These are phyloP conservation scores for Drosophila flavopinicola DNA, from an alignment of 2,888 invertebrate genomes.

Conservation along the genomic window DNA sequence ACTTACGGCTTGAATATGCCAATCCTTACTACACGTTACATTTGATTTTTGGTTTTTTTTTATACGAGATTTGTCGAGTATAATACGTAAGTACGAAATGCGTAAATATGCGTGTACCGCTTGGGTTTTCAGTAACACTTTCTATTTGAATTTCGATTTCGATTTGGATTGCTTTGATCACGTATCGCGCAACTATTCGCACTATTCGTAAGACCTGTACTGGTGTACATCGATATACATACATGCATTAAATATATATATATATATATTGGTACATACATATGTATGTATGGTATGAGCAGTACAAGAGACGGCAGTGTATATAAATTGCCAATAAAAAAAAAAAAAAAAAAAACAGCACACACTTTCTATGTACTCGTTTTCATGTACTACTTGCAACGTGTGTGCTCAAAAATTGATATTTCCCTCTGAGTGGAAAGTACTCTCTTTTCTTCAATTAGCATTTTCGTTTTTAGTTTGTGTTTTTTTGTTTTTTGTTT, in stretches of 20 bases:
- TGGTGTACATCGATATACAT: slow-evolving; percentile 26
- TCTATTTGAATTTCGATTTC: slow-evolving; percentile 18
- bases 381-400: background rate
- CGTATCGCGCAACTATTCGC: slow-evolving; percentile 37
- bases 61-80: slow-evolving; percentile 12
- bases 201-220: slow-evolving; percentile 20
- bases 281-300: slow-evolving; percentile 30
- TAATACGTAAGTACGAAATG: slow-evolving; percentile 14
- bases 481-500: no score
- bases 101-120: slow-evolving; percentile 14
- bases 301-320: slow-evolving; percentile 62
- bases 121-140: slow-evolving; percentile 10
- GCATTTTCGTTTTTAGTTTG: no score
- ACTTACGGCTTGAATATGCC: slow-evolving; percentile 21
- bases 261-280: slow-evolving; percentile 12
- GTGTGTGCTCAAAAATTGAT: slow-evolving; percentile 28
- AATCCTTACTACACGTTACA: slow-evolving; percentile 32
- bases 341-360: slow-evolving; percentile 22
- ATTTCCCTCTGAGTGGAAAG: slow-evolving; percentile 13
- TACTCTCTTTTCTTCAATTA: slow-evolving; percentile 1
- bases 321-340: slow-evolving; percentile 50
- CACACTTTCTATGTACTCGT: background rate
- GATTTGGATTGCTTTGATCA: slow-evolving; percentile 52
- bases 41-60: slow-evolving; percentile 35
- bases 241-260: no score